Percentiles rank a stretch among this genome's conserved stretches.
phyloP scores from a whole-genome alignment of 2,797 vertebrate species.

The Ambastaia sidthimunki region DNA sequence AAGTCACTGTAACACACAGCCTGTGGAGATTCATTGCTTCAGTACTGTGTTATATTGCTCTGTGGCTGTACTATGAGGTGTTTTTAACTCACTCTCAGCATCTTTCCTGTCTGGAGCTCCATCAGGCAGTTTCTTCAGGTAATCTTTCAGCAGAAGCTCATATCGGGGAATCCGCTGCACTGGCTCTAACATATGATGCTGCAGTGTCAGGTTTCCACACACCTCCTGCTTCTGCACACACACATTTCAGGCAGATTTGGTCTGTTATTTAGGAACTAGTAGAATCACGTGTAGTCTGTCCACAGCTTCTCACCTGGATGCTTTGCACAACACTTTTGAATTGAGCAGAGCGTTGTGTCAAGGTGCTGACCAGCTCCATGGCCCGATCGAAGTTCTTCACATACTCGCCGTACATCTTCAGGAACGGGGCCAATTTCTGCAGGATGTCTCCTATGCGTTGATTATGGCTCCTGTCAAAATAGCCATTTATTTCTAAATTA shows the following conservation, averaged over 20 bases:
- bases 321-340: slow-evolving; percentile 92
- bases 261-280: not conserved
- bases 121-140: slow-evolving; percentile 91
- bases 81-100: slow-evolving; percentile 85
- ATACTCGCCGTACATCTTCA: slow-evolving; percentile 99
- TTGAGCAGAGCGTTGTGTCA: slow-evolving; percentile 86
- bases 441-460: slow-evolving; percentile 97
- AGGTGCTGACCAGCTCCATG: slow-evolving; percentile 92
- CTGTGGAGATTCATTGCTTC: too few relatives aligned
- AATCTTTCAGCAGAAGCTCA: slow-evolving; percentile 93
- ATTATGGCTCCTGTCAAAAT: slow-evolving; percentile 81
- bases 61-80: not conserved
- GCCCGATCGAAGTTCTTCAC: slow-evolving; percentile 97
- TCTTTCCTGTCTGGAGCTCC: slow-evolving; percentile 89
- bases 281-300: not conserved
- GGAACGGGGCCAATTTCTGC: slow-evolving; percentile 95
- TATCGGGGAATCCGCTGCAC: slow-evolving; percentile 97
- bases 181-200: slow-evolving; percentile 98
- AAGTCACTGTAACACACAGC: too few relatives aligned
- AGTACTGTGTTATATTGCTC: too few relatives aligned
- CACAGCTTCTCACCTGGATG: slow-evolving; percentile 77
- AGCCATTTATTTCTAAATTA: too few relatives aligned
- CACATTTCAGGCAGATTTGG: not conserved
- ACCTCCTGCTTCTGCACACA: slow-evolving; percentile 89
- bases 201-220: slow-evolving; percentile 93